Evolutionary conservation across 2,888 invertebrate genomes (phyloP).

Genomic region (Amphipyra tragopoginis): DNA sequence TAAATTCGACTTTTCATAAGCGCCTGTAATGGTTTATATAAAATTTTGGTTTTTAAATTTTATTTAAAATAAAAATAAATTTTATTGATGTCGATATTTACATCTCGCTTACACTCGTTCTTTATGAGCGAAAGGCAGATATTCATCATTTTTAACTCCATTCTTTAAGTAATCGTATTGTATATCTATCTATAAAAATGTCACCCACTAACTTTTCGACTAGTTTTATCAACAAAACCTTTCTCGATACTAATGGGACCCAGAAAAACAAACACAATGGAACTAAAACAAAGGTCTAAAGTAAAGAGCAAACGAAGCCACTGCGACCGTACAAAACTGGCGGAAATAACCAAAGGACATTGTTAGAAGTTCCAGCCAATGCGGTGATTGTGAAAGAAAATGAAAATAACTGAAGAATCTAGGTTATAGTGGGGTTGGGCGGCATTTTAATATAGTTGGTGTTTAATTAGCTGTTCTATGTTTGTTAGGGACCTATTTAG

Average conservation of each 20-base stretch:
- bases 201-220: constrained; percentile 1
- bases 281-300: constrained; percentile 49
- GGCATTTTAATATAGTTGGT: neutral
- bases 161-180: too few relatives aligned
- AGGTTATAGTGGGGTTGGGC: neutral
- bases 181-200: too few relatives aligned
- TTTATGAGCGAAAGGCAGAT: too few relatives aligned
- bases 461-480: neutral
- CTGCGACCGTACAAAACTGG: constrained; percentile 16
- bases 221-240: constrained; percentile 20
- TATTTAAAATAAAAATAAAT: too few relatives aligned
- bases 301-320: constrained; percentile 44
- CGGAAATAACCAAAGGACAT: constrained; percentile 44
- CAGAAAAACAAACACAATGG: constrained; percentile 40
- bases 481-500: too few relatives aligned
- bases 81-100: too few relatives aligned
- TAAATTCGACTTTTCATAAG: too few relatives aligned
- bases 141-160: too few relatives aligned
- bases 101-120: too few relatives aligned
- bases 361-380: constrained; percentile 37
- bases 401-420: constrained; percentile 33
- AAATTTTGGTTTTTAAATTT: too few relatives aligned
- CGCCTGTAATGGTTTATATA: too few relatives aligned
- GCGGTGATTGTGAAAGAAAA: constrained; percentile 30
- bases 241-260: constrained; percentile 39